Conservation (phyloP, 2,113 vertebrate genomes). For the Grammomys surdaster region DNA sequence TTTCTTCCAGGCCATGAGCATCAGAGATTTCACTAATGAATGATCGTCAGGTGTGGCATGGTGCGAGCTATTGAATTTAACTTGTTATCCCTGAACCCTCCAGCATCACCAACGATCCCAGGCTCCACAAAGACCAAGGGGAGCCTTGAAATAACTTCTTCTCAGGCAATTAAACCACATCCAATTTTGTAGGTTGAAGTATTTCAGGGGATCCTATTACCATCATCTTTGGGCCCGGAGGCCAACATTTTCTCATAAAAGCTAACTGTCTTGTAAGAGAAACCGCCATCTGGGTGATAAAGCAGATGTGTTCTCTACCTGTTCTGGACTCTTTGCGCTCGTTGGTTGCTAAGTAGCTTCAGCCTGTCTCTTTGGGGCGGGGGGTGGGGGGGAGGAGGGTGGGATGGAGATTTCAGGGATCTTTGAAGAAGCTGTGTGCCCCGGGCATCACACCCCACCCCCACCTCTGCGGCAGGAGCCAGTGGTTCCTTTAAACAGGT, state of each 20-base stretch:
- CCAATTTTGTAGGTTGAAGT: constrained; percentile 49
- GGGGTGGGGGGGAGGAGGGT: background rate
- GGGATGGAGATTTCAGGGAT: background rate
- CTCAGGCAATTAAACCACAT: constrained; percentile 68
- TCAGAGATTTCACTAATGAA: background rate
- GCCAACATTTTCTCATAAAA: constrained; percentile 68
- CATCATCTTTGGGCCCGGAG: constrained; percentile 57
- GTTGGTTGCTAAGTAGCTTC: background rate
- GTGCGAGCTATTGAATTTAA: background rate
- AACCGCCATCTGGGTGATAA: background rate
- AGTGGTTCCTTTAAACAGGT: background rate
- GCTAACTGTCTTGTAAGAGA: constrained; percentile 56
- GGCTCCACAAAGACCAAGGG: constrained; percentile 15
- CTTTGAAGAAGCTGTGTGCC: background rate
- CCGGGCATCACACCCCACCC: background rate
- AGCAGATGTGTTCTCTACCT: background rate
- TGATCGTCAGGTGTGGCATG: background rate
- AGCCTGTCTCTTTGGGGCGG: background rate
- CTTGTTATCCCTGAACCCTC: background rate
- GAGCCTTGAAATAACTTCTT: constrained; percentile 49
- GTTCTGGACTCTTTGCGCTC: background rate
- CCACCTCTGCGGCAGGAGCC: background rate
- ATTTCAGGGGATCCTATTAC: constrained; percentile 59
- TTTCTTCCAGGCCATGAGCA: background rate
- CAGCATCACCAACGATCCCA: background rate